A percentile compares a stretch with the other conserved stretches of the same genome.
Conservation (phyloP, 1,140 invertebrate species). For the Paraescarpia echinospica region DNA sequence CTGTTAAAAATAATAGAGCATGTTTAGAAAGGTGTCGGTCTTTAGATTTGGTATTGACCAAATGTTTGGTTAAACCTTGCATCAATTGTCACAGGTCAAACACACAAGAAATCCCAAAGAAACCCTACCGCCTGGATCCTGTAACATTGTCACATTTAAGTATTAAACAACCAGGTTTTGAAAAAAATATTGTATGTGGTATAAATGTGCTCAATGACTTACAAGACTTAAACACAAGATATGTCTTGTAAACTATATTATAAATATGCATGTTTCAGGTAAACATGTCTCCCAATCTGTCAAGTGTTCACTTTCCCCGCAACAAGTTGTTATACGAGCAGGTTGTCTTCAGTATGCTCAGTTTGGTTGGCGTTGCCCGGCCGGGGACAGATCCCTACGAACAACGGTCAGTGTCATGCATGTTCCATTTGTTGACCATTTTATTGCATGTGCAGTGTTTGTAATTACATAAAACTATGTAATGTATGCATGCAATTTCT, state of each 20-base stretch:
- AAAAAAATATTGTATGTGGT: no score
- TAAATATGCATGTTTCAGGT: conserved; percentile 62
- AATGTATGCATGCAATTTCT: background rate
- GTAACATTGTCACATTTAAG: no score
- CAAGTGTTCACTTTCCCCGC: conserved; percentile 85
- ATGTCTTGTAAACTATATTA: background rate
- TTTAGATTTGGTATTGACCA: no score
- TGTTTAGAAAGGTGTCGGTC: no score
- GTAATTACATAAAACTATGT: background rate
- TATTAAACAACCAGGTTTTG: no score
- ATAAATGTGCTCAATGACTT: no score
- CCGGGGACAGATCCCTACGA: background rate
- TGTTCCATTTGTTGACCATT: background rate
- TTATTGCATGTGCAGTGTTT: background rate
- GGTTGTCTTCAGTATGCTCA: conserved; percentile 83
- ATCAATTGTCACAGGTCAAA: no score
- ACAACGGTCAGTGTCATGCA: background rate
- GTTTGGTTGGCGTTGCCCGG: conserved; percentile 73
- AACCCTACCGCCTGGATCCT: no score
- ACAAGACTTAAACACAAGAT: no score
- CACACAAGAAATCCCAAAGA: no score
- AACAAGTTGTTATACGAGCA: conserved; percentile 91
- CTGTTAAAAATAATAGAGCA: no score
- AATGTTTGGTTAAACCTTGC: no score
- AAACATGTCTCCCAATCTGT: conserved; percentile 97